These are phyloP conservation scores for Phaenicophaeus curvirostris DNA, from an alignment of 2,797 vertebrate species.

Conservation along the genomic window DNA sequence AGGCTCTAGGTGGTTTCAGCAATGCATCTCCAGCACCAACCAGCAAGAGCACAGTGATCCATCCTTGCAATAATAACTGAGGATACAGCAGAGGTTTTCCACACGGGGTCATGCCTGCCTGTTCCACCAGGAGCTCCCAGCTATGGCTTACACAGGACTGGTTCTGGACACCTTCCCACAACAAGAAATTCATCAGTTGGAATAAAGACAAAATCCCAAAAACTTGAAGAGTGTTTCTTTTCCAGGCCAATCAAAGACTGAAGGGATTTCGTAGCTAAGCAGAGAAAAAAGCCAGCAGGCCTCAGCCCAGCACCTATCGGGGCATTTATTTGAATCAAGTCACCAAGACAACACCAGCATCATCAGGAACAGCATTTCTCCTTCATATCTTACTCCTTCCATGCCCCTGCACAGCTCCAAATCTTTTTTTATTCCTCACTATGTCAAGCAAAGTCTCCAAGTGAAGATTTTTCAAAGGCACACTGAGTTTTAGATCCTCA, in stretches of 20 bases:
- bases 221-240: background rate
- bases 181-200: background rate
- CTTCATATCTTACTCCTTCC: constrained; percentile 9
- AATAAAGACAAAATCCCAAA: background rate
- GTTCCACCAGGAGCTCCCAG: background rate
- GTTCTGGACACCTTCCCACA: background rate
- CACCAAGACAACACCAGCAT: background rate
- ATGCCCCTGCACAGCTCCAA: background rate
- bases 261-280: background rate
- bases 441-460: background rate
- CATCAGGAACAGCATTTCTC: background rate
- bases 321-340: background rate
- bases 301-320: background rate
- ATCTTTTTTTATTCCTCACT: background rate
- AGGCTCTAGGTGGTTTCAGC: background rate
- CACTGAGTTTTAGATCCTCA: background rate
- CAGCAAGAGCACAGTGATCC: background rate
- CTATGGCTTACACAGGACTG: background rate
- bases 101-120: fast-evolving
- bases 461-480: constrained; percentile 54
- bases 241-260: background rate
- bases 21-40: background rate
- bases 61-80: fast-evolving
- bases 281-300: background rate
- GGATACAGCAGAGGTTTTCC: fast-evolving